Conservation (phyloP, 2,888 invertebrate species). For the Antitype chi region DNA sequence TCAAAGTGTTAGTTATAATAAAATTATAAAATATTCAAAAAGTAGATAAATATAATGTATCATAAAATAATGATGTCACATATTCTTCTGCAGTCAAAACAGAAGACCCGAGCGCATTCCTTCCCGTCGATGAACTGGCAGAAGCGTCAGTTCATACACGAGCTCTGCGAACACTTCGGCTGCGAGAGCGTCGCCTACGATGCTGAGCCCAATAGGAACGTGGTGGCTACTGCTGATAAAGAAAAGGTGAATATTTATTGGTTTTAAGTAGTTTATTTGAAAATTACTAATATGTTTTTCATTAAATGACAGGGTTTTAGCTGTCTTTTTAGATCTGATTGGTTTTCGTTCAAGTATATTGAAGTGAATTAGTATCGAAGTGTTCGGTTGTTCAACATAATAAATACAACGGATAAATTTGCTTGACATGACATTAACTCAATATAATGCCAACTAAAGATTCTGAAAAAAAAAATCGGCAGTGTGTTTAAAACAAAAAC, state of each 20-base stretch:
- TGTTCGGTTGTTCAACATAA: background rate
- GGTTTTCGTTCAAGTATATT: background rate
- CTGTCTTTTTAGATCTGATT: background rate
- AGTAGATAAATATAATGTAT: background rate
- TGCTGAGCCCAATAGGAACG: slow-evolving; percentile 98
- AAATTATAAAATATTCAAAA: too few relatives aligned
- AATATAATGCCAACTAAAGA: background rate
- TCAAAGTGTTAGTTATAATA: too few relatives aligned
- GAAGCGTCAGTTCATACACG: slow-evolving; percentile 97
- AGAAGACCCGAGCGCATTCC: slow-evolving; percentile 95
- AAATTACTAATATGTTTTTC: background rate
- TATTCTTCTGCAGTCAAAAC: slow-evolving; percentile 91
- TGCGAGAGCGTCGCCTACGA: slow-evolving; percentile 98
- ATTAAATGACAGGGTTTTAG: background rate
- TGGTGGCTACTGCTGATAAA: slow-evolving; percentile 96
- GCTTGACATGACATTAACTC: background rate
- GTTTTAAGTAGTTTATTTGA: background rate
- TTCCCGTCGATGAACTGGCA: slow-evolving; percentile 98
- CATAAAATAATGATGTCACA: background rate
- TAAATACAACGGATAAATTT: too few relatives aligned
- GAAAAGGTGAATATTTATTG: slow-evolving; percentile 91
- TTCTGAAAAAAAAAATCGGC: background rate
- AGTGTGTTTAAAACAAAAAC: background rate
- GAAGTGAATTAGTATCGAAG: background rate
- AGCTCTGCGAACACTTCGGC: slow-evolving; percentile 98